Base-by-base conservation (phyloP, 2,888 invertebrate genomes). In the Philereme vetulata region DNA sequence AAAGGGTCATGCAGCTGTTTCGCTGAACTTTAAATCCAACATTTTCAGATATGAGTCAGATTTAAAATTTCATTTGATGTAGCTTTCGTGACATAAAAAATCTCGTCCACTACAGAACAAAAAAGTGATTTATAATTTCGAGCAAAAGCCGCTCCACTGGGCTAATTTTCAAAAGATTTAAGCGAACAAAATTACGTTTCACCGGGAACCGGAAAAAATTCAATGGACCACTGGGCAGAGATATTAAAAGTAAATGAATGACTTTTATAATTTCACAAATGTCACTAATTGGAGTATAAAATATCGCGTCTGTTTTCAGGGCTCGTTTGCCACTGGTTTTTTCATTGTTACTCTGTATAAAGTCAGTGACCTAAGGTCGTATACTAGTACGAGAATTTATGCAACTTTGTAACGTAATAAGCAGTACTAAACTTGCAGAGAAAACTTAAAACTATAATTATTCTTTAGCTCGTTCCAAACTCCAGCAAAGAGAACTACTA, bases 131-230 rank as follows among this genome's bases (percentile, higher is more conserved):
- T 81, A 82, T 80, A 83, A 83, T 80, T 79, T 76, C 66, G 62
- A 74, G 68, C 67, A 70, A 79, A 78, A 77, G 68, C 68, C 74
- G 76, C 75, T 75, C 66, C 70, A 74, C 69, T 70, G 76, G 74
- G 77, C 76, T 79, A 82, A 83, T 85, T 84, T 84, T 75, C 72
- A 80, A 82, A 80, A 82, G 80, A 82, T 77, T 81, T 77, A 77
- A 74, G 74, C 77, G 65, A 64, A 71, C 71, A 70, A 74, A 78
- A 76, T 79, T 72, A 72, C 80, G 76, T 84, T 80, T 75, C 68
- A 66, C 73, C 63, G 77, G 76, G 43, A 33, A 74, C 74, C 74
- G 70, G 71, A 70, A 75, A 72, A 72, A 72, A 76, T 73, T 78
- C 72, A 72, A 72, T 75, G 71, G 72, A 65, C 6, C 60, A 8